A percentile compares a stretch with the other conserved stretches of the same genome.
These are phyloP conservation scores for Rhombomys opimus DNA, from an alignment of 2,113 vertebrate species.

Conservation along the genomic window DNA sequence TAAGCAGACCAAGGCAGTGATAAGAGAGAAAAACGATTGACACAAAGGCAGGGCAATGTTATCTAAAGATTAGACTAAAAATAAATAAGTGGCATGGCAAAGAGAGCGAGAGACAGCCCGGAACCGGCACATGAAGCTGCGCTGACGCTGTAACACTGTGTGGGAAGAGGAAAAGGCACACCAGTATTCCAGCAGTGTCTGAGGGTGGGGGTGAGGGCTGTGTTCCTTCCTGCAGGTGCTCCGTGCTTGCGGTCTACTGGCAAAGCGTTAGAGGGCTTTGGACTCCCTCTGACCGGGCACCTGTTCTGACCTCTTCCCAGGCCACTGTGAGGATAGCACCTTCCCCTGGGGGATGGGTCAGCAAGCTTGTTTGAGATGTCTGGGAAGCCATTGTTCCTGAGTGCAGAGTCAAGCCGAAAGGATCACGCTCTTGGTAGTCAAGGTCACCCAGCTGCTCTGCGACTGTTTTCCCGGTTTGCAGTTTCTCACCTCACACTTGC, in stretches of 20 bases:
- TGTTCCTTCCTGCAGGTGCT: not conserved
- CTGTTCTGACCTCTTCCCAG: not conserved
- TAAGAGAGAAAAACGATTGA: not conserved
- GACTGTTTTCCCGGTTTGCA: not conserved
- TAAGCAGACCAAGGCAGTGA: not conserved
- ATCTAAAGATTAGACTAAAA: conserved; percentile 2
- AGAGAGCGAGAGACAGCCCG: not conserved
- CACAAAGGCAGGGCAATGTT: not conserved
- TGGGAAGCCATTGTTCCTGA: fast-evolving
- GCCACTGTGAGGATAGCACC: not conserved
- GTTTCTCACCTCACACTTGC: not conserved
- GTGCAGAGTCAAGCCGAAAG: not conserved
- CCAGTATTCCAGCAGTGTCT: not conserved
- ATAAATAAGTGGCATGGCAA: not conserved
- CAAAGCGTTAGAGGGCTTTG: not conserved
- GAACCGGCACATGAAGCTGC: not conserved
- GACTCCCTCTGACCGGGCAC: not conserved
- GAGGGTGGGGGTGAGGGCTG: fast-evolving
- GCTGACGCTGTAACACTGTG: not conserved
- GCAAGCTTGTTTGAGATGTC: not conserved
- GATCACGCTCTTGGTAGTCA: not conserved
- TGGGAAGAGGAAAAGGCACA: not conserved
- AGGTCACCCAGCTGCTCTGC: not conserved
- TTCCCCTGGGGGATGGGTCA: not conserved
- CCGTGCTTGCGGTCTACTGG: not conserved